These are phyloP conservation scores for Xiphophorus hellerii DNA, from an alignment of 2,113 vertebrate species.

Conservation along the genomic window DNA sequence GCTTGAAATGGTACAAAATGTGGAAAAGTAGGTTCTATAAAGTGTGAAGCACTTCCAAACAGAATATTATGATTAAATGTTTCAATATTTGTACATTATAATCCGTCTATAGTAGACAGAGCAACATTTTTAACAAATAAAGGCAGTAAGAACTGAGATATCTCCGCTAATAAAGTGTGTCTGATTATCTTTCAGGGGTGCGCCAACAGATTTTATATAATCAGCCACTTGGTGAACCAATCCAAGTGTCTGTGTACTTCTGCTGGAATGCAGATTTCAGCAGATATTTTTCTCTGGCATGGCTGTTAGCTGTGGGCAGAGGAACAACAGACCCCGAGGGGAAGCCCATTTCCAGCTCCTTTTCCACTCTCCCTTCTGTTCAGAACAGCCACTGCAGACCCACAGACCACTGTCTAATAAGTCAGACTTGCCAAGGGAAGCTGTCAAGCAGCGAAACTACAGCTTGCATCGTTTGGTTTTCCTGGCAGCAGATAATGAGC, in stretches of 20 bases:
- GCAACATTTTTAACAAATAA: neutral
- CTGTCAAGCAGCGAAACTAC: conserved; percentile 50
- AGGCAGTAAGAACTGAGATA: conserved; percentile 13
- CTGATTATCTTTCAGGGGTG: conserved; percentile 28
- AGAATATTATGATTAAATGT: neutral
- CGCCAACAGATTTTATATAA: conserved; percentile 40
- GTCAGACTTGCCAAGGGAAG: conserved; percentile 53
- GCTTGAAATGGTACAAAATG: conserved; percentile 54
- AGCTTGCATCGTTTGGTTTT: conserved; percentile 50
- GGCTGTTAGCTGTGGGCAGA: conserved; percentile 58
- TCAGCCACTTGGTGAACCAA: conserved; percentile 6
- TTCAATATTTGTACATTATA: neutral
- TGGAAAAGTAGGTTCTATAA: conserved; percentile 35
- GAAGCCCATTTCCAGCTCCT: conserved; percentile 59
- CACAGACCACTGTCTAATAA: conserved; percentile 58
- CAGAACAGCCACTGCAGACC: conserved; percentile 58
- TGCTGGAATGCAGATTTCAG: conserved; percentile 48
- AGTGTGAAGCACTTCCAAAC: conserved; percentile 35
- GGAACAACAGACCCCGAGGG: conserved; percentile 66
- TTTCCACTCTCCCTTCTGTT: conserved; percentile 65
- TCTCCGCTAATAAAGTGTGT: conserved; percentile 13
- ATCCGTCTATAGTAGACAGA: neutral
- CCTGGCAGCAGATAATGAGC: conserved; percentile 48
- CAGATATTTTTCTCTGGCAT: conserved; percentile 53
- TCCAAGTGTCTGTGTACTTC: conserved; percentile 17